Base-by-base conservation (phyloP, 2,888 invertebrate genomes). In the Mimumesa dahlbomi region DNA sequence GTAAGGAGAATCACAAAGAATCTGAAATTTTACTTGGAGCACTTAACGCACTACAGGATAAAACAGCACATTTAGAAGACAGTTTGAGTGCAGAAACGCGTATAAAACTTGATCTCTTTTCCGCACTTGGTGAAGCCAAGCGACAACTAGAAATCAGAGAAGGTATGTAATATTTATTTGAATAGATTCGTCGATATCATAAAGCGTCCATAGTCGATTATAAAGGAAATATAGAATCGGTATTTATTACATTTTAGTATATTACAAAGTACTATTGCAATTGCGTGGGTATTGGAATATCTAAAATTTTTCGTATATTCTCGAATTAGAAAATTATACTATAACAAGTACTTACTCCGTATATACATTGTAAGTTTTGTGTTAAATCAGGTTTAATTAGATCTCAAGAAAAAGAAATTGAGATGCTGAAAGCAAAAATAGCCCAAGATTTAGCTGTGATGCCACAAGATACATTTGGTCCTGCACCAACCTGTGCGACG, bases 31-130 rank as follows among this genome's bases (percentile, higher is more conserved):
- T 97, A 79, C 93, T 95, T 91, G 93, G 94, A 38, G 96, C 96
- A 16, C 91, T 97, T 79, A 92, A 93, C 50, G 94, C 94, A 74
- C 93, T 98, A 91, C 95, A 96, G 90, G 97, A 98, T 88, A 96
- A 97, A 88, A 97, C 97, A 88, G 90, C 94, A 84, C 97, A 97
- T 88, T 92, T 99, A 83, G 98, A 99, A 91, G 95, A 95, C 87
- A 96, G 96, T 86, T 93, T 99, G 80, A 97, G 97, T 73, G 97
- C 98, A 48, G 99, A 99, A 92, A 99, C 98, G 81, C 93, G 98
- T 84, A 95, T 99, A 90, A 99, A 99, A 91, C 93, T 98, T 85
- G 99, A 99, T 91, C 93, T 99, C 86, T 98, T 99, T 91, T 97
- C 97, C 76, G 98, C 98, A 76, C 94, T 99, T 54, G 98, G 98